A percentile compares a stretch with the other conserved stretches of the same genome.
Evolutionary conservation across 2,113 vertebrate species (phyloP).

Genomic region (Dendropsophus ebraccatus): DNA sequence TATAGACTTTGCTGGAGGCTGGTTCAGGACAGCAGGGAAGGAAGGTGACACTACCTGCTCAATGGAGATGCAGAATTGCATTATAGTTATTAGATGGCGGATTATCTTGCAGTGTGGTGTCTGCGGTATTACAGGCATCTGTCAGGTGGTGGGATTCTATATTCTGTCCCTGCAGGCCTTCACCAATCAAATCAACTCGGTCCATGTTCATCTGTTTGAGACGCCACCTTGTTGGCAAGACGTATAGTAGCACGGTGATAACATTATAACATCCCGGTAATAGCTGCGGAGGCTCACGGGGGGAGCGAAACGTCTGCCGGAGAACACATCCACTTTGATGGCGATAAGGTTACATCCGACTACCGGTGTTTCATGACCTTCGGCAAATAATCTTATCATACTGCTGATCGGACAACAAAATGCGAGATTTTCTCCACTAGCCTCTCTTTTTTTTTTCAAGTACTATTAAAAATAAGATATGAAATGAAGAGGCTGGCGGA

Average conservation of each 20-base stretch:
- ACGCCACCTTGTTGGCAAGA: constrained; percentile 49
- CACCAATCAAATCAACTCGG: constrained; percentile 55
- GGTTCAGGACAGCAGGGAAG: constrained; percentile 46
- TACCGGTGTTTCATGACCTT: constrained; percentile 20
- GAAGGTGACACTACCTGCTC: constrained; percentile 53
- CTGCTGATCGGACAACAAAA: neutral
- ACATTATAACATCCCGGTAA: constrained; percentile 49
- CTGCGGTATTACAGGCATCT: constrained; percentile 55
- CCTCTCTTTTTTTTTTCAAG: neutral
- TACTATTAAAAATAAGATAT: neutral
- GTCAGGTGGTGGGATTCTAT: constrained; percentile 46
- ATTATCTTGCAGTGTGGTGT: constrained; percentile 53
- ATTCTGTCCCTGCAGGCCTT: constrained; percentile 51
- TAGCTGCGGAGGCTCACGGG: constrained; percentile 20
- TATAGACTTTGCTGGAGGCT: constrained; percentile 17
- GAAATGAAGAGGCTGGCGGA: neutral
- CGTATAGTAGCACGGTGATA: constrained; percentile 39
- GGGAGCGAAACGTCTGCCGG: neutral
- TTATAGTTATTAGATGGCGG: constrained; percentile 58
- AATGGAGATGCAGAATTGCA: constrained; percentile 54
- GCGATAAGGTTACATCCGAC: neutral
- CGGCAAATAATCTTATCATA: constrained; percentile 9
- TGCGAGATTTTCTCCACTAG: neutral
- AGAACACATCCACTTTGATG: constrained; percentile 46
- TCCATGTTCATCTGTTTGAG: constrained; percentile 32